Base-by-base conservation (phyloP, 2,888 invertebrate genomes). In the Drosophila putrida region DNA sequence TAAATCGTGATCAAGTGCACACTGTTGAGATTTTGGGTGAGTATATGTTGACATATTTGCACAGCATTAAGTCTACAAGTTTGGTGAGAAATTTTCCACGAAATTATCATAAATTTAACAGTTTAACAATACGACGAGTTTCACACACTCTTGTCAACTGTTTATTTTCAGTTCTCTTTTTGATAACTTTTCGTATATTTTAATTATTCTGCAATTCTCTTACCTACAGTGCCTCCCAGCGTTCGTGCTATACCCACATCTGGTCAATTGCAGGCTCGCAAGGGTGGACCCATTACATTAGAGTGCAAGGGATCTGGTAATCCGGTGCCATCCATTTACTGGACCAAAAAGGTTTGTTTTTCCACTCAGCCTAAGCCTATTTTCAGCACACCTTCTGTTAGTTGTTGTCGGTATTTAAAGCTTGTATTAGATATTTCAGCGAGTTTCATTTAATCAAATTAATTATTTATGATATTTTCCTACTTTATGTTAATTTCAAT, bases 301-400 rank as follows among this genome's bases (percentile, higher is more conserved):
- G 95, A 95, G 90, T 96, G 96, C 85, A 93, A 95, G 68, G 95
- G 95, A 0, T 94, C 95, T 0, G 96, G 96, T 11, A 96, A 96
- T 92, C 96, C 96, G 0, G 95, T 95, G 33, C 96, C 96, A 0
- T 94, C 93, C 25, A 95, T 96, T 71, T 93, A 93, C n/a, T 96
- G 96, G 96, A 93, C 92, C 51, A 93, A 93, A 88, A 93, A 93
- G 91, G 93, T 93, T 72, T 44, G 49, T 57, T 15, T 28, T 28
- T 10, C 39, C 47, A 13, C 43, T 41, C 57, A 41, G 39, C 4
- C 20, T 10, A 57, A 57, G 57, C 50, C 63, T 50, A 43, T 50
- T 63, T 57, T 25, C 28, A 36, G 43, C n/a, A 46, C 38, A 28
- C 39, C 51, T 41, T 20, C 49, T 25, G 8, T 13, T 28, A 38